These are phyloP conservation scores for Nycticorax nycticorax DNA, from an alignment of 2,113 vertebrate species.

Conservation along the genomic window DNA sequence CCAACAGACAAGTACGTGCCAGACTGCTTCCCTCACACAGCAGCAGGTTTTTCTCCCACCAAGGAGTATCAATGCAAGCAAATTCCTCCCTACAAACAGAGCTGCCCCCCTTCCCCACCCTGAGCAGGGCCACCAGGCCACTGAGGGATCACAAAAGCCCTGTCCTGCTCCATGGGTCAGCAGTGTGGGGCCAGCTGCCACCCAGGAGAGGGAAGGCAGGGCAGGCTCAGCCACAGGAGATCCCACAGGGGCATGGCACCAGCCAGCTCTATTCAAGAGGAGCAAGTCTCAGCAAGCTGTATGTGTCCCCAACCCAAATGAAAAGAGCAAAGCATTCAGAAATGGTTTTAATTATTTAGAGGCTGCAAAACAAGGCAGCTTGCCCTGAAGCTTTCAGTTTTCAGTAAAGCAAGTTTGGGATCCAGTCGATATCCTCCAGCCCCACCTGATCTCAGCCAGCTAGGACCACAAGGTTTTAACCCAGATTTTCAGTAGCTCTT, in stretches of 20 bases:
- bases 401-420: neutral
- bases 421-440: neutral
- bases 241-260: neutral
- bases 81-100: neutral
- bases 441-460: neutral
- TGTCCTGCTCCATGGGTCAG: neutral
- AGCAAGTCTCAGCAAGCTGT: slow-evolving; percentile 41
- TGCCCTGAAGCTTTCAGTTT: slow-evolving; percentile 1
- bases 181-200: neutral
- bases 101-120: too few species aligned
- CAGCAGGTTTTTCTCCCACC: neutral
- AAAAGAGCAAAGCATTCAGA: slow-evolving; percentile 9
- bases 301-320: neutral
- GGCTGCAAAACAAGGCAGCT: slow-evolving; percentile 25
- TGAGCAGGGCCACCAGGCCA: neutral
- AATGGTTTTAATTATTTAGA: slow-evolving; percentile 52
- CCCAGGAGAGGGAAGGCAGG: neutral
- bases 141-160: neutral
- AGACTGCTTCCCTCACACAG: neutral
- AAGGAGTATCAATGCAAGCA: neutral
- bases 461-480: neutral
- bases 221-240: accelerated
- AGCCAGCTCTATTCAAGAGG: neutral
- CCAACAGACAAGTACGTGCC: accelerated
- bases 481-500: neutral